phyloP scores from a whole-genome alignment of 2,888 invertebrate species.

The Salpingus planirostris region DNA sequence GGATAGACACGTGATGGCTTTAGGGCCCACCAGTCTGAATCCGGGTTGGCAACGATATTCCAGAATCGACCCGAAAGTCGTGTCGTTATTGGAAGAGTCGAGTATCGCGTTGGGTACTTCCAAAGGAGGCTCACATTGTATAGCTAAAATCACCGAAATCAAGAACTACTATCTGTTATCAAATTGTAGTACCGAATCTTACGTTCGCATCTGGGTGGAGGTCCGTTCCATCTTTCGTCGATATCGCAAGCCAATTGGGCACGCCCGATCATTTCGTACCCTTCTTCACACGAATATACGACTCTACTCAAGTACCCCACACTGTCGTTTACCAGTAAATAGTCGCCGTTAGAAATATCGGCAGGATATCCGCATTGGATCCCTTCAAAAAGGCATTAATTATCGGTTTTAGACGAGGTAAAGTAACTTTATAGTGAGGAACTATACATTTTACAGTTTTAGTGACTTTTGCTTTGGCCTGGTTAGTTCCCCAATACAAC shows the following conservation, averaged over 20 bases:
- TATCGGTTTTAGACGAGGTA: no score
- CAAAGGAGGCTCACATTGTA: constrained; percentile 63
- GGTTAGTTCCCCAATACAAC: no score
- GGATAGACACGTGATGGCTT: constrained; percentile 59
- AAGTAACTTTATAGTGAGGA: no score
- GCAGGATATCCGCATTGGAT: constrained; percentile 88
- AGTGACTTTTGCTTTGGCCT: no score
- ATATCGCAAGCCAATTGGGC: constrained; percentile 81
- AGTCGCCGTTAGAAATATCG: constrained; percentile 72
- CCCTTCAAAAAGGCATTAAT: constrained; percentile 45
- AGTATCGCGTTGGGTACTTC: constrained; percentile 55
- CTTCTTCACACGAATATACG: constrained; percentile 72
- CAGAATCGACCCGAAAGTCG: constrained; percentile 61
- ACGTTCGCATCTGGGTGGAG: constrained; percentile 83
- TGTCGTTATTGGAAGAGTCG: constrained; percentile 49
- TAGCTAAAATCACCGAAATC: constrained; percentile 44
- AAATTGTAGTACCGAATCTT: constrained; percentile 31
- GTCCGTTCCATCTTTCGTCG: constrained; percentile 89
- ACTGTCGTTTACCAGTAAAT: constrained; percentile 73
- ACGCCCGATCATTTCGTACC: constrained; percentile 78
- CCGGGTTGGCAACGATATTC: constrained; percentile 68
- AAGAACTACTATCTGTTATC: neutral
- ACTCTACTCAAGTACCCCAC: constrained; percentile 82
- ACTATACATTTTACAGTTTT: no score
- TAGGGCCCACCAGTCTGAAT: constrained; percentile 58